A percentile compares a stretch with the other conserved stretches of the same genome.
Conservation (phyloP, 2,888 invertebrate genomes). For the Rhingia rostrata region DNA sequence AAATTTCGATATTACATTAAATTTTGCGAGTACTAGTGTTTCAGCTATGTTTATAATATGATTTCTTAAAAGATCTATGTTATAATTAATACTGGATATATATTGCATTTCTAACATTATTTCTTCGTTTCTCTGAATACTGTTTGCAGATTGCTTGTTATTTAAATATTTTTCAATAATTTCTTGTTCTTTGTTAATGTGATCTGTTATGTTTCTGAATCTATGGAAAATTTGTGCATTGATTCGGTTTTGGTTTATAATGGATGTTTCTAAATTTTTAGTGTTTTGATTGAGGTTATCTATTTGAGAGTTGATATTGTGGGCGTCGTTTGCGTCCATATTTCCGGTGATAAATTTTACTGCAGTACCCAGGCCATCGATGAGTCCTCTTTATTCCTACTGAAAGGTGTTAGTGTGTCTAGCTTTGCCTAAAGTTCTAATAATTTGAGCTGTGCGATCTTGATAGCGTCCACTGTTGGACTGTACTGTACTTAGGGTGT, state of each 20-base stretch:
- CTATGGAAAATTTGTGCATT: slow-evolving; percentile 17
- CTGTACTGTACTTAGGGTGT: not conserved
- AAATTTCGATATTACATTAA: slow-evolving; percentile 53
- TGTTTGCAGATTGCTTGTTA: slow-evolving; percentile 1
- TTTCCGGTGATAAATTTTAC: slow-evolving; percentile 17
- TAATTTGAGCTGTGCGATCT: slow-evolving; percentile 14
- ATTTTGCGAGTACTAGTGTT: slow-evolving; percentile 37
- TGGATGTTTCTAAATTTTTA: slow-evolving; percentile 1
- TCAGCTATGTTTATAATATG: slow-evolving; percentile 40
- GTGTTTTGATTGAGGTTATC: not conserved
- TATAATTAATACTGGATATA: slow-evolving; percentile 20
- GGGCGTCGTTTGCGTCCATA: slow-evolving; percentile 19
- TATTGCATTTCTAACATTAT: slow-evolving; percentile 16
- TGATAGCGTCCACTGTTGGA: not conserved
- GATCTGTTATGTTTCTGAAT: slow-evolving; percentile 28
- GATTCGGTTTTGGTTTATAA: too few species aligned
- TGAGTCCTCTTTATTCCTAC: slow-evolving; percentile 18
- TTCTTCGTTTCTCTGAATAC: too few species aligned
- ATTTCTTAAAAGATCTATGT: slow-evolving; percentile 14
- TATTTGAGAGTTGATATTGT: not conserved
- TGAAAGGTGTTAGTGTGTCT: slow-evolving; percentile 2
- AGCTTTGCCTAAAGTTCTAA: slow-evolving; percentile 17
- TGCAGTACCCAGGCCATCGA: slow-evolving; percentile 6
- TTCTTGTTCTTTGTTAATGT: slow-evolving; percentile 27
- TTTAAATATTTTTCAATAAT: slow-evolving; percentile 8